Base-by-base conservation (phyloP, 1,140 invertebrate species). In the Zeugodacus cucurbitae region DNA sequence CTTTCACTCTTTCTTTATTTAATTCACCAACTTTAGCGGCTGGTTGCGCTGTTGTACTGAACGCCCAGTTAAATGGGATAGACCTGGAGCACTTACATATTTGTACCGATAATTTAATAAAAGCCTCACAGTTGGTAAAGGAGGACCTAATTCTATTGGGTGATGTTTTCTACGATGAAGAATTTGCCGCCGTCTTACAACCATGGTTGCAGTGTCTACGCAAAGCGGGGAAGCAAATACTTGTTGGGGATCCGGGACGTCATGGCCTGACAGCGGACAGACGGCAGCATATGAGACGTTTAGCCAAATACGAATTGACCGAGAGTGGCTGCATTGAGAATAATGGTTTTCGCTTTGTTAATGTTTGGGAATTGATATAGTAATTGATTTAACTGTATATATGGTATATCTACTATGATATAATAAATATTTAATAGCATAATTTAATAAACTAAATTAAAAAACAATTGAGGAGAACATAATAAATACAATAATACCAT, bases 101-200 rank as follows among this genome's bases (percentile, higher is more conserved):
- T 8, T 89, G 74, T 37, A 90, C 87, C 17, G 88, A 93, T 5
- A 94, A 95, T 89, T 90, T 94, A 37, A 91, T 95, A 85, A 94
- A 22, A 54, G 41, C 70, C 88, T 90, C 8, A 87, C 90, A 10
- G 2, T 14, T 48, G n/a, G 44, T 82, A 82, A 54, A 82, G n/a
- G 94, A 95, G 88, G 94, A 95, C 89, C 90, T 94, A 3, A 92
- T 95, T 48, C 90, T 95, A 11, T 90, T 95, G 29, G 95, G 95
- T 20, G 95, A 95, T 90, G 94, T 95, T 91, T 94, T 95, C 88
- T 95, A 95, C 89, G 94, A 95, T 89, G 94, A 94, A 88, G 93
- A 94, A 74, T 94, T 95, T 85, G 93, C 94, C 2, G 90, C 89
- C 6, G 44, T 88, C 11, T 88, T 95, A 17, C 94, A 94, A 57